These are phyloP conservation scores for Drosophila crucigera DNA, from an alignment of 2,888 invertebrate species.

Conservation along the genomic window DNA sequence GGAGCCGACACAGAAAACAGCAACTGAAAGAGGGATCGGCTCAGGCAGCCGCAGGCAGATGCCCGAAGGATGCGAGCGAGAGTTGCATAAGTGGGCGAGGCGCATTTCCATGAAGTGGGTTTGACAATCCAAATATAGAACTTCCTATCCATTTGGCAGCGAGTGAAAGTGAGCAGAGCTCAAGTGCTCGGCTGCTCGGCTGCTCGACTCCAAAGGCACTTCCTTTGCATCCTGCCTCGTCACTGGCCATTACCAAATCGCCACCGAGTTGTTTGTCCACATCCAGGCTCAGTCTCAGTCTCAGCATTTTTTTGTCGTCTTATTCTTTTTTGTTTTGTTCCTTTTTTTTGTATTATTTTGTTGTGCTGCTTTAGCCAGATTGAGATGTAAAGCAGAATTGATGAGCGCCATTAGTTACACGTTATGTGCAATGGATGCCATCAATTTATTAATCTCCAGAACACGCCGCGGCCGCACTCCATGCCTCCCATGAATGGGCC, in stretches of 20 bases:
- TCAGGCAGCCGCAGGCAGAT: conserved; percentile 11
- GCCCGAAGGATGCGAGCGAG: conserved; percentile 23
- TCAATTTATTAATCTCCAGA: conserved; percentile 86
- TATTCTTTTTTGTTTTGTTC: conserved; percentile 11
- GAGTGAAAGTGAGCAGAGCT: conserved; percentile 59
- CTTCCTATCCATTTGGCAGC: conserved; percentile 39
- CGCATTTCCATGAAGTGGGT: conserved; percentile 23
- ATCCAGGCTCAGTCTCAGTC: conserved; percentile 37
- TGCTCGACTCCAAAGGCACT: conserved; percentile 14
- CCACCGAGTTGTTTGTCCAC: conserved; percentile 49
- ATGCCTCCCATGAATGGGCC: conserved; percentile 56
- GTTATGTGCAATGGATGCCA: conserved; percentile 86
- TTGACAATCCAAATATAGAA: conserved; percentile 38
- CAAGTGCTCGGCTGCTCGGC: conserved; percentile 25
- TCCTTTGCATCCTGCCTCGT: conserved; percentile 52
- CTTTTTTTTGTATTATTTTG: conserved; percentile 22
- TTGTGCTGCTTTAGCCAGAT: conserved; percentile 84
- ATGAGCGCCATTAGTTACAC: conserved; percentile 86
- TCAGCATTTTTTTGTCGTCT: conserved; percentile 22
- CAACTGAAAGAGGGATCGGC: not conserved
- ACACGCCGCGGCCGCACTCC: conserved; percentile 82
- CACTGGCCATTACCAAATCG: conserved; percentile 65
- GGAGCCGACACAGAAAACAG: conserved; percentile 12
- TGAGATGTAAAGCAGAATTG: conserved; percentile 86
- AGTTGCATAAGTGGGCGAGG: conserved; percentile 46